Percentiles rank a stretch among this genome's conserved stretches.
These are phyloP conservation scores for Dendrolimus pini DNA, from an alignment of 2,888 invertebrate species.

Conservation along the genomic window DNA sequence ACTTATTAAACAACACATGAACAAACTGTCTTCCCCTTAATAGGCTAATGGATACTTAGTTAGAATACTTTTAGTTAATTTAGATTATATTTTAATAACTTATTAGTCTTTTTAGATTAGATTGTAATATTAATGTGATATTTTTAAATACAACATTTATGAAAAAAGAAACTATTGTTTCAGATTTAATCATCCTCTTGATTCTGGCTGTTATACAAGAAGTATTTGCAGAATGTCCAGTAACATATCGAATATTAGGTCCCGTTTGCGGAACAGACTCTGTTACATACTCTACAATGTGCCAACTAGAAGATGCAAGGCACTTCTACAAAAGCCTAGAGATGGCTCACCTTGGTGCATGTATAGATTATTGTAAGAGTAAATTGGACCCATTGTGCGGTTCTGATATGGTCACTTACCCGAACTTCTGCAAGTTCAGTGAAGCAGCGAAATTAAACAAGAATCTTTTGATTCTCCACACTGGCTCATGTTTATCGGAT, in stretches of 20 bases:
- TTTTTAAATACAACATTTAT: too few species aligned
- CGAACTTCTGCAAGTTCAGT: slow-evolving; percentile 19
- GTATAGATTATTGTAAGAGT: not conserved
- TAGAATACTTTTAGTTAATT: too few species aligned
- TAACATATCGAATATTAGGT: slow-evolving; percentile 5
- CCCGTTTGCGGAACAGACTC: slow-evolving; percentile 21
- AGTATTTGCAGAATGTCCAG: too few species aligned
- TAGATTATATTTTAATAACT: too few species aligned
- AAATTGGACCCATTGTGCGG: slow-evolving; percentile 21
- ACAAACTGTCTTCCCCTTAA: too few species aligned
- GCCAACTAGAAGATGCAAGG: slow-evolving; percentile 20
- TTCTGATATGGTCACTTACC: slow-evolving; percentile 30
- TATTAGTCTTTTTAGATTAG: too few species aligned
- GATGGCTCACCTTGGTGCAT: not conserved
- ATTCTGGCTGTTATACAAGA: too few species aligned
- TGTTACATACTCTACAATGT: slow-evolving; percentile 17
- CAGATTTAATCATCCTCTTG: too few species aligned
- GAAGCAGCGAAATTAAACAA: slow-evolving; percentile 6
- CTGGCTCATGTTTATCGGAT: not conserved
- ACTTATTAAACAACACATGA: too few species aligned
- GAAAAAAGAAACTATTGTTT: too few species aligned
- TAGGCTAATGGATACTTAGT: too few species aligned
- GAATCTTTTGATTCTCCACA: not conserved
- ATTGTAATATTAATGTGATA: too few species aligned
- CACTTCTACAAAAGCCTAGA: slow-evolving; percentile 9